Evolutionary conservation across 2,113 vertebrate species (phyloP).

Genomic region (human): GRCh38 chr12:31481001-31481500

Average conservation of each 20-base stretch:
- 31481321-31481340: not conserved
- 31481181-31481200: not conserved
- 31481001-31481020: not conserved
- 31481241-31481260: not conserved
- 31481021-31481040: constrained; percentile 43
- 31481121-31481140: not conserved
- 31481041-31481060: constrained; percentile 12
- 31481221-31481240: not conserved
- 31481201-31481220: not conserved
- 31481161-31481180: constrained; percentile 14
- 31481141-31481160: not conserved
- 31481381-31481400: not conserved
- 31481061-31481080: not conserved
- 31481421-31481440: not conserved
- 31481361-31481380: not conserved
- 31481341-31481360: not conserved
- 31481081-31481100: not conserved
- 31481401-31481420: not conserved
- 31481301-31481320: not conserved
- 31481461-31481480: not conserved
- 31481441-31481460: not conserved
- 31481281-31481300: not conserved
- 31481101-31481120: not conserved
- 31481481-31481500: not conserved
- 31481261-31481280: constrained; percentile 41